Conservation (phyloP, 2,113 vertebrate species). For the Phaethornis superciliosus region DNA sequence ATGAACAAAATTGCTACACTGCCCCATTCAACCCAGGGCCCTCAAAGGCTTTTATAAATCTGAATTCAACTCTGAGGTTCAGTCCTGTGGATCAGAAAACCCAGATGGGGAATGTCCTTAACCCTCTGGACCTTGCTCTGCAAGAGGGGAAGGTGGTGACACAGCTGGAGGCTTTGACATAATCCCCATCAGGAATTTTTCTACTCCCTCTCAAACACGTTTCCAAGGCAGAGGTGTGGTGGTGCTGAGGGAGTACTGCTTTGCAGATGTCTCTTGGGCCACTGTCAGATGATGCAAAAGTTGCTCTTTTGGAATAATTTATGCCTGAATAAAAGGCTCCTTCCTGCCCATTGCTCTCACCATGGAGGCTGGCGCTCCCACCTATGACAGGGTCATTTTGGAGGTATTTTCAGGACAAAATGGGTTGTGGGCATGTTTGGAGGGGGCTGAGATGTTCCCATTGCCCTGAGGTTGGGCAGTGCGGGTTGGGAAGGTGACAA, state of each 20-base stretch:
- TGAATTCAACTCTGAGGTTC: not conserved
- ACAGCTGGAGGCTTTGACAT: not conserved
- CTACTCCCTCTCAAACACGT: not conserved
- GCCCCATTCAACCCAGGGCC: not conserved
- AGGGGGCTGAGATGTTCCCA: not conserved
- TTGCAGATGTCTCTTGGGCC: not conserved
- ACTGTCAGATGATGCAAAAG: not conserved
- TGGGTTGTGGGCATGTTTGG: not conserved
- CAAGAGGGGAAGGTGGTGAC: not conserved
- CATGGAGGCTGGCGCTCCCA: not conserved
- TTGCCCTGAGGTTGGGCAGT: not conserved
- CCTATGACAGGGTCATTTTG: not conserved
- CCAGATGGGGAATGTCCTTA: not conserved
- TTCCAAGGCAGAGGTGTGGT: not conserved
- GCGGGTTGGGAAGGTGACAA: not conserved
- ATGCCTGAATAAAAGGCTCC: not conserved
- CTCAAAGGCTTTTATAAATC: not conserved
- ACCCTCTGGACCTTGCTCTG: not conserved
- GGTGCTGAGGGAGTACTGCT: not conserved
- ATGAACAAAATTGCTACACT: not conserved
- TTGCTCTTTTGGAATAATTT: not conserved
- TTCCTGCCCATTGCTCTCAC: accelerated
- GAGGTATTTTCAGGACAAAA: not conserved
- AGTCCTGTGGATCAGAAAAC: not conserved
- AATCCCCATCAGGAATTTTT: not conserved